Base-by-base conservation (phyloP, 1,140 invertebrate genomes). In the Trichoplusia ni region DNA sequence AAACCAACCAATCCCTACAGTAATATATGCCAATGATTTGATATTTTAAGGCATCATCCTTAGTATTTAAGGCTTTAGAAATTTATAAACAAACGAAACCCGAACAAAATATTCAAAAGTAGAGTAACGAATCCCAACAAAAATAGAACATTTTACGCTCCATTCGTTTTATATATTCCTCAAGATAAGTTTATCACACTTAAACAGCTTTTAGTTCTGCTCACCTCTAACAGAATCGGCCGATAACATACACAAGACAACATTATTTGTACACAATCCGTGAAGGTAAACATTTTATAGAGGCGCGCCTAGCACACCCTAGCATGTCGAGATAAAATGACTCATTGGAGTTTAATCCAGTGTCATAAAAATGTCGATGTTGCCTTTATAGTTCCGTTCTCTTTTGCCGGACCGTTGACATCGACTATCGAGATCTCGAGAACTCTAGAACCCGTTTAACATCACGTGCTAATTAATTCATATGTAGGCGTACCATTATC, bases 401-500 rank as follows among this genome's bases (percentile, higher is more conserved):
- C 79, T 82, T 79, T 79, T 67, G 69, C 68, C 67, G 66, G 71
- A 82, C 69, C 71, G 65, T 84, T 80, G 79, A 79, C 78, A 82
- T 81, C 69, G 70, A 77, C 51, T 18, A 31, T 44, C 54, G 38
- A 53, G 23, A n/a, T 68, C 71, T 77, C 71, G 69, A 83, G 71
- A 86, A 89, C 85, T 77, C 71, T 67, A 83, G 71, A 86, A 89
- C 85, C 73, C 59, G 84, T 86, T 79, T 73, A 66, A 66, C 75
- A 75, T 74, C 73, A 77, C 63, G 81, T 87, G 84, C 86, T 88
- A 88, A 90, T 90, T 88, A 86, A 86, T 85, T 84, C 82, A 65
- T 74, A 79, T 69, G 85, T 90, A 77, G 87, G 87, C 82, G 87
- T 82, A 76, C 75, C 70, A 85, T 86, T 84, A 82, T 84, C 79